phyloP scores from a whole-genome alignment of 1,140 invertebrate species.

The Chrysomallon squamiferum region DNA sequence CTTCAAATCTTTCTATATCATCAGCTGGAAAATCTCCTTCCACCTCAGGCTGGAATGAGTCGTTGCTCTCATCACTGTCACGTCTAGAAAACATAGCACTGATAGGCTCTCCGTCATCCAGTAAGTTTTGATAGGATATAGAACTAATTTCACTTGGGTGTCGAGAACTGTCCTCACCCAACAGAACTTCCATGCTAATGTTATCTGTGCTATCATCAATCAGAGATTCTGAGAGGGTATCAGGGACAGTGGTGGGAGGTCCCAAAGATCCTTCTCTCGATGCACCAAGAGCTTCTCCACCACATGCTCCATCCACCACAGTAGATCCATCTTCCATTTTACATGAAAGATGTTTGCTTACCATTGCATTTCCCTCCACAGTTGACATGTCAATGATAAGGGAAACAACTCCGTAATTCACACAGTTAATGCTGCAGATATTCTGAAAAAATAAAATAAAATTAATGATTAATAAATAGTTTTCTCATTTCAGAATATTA shows the following conservation, averaged over 20 bases:
- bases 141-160: slow-evolving; percentile 61
- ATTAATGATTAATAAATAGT: background rate
- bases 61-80: slow-evolving; percentile 55
- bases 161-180: slow-evolving; percentile 55
- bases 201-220: slow-evolving; percentile 45
- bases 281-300: slow-evolving; percentile 20
- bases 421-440: background rate
- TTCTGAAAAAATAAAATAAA: background rate
- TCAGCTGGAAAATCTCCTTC: slow-evolving; percentile 38
- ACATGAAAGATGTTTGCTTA: slow-evolving; percentile 10
- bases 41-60: slow-evolving; percentile 47
- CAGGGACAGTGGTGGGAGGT: slow-evolving; percentile 11
- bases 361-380: slow-evolving; percentile 4
- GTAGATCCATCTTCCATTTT: slow-evolving; percentile 8
- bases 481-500: background rate
- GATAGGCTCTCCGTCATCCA: slow-evolving; percentile 47
- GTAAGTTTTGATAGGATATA: slow-evolving; percentile 56
- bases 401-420: background rate
- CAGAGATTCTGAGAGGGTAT: slow-evolving; percentile 26
- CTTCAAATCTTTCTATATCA: slow-evolving; percentile 35
- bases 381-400: slow-evolving; percentile 9
- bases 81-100: slow-evolving; percentile 41
- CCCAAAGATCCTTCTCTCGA: background rate
- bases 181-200: slow-evolving; percentile 56
- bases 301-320: slow-evolving; percentile 33